Base-by-base conservation (phyloP, 2,888 invertebrate genomes). In the Volucella inflata region DNA sequence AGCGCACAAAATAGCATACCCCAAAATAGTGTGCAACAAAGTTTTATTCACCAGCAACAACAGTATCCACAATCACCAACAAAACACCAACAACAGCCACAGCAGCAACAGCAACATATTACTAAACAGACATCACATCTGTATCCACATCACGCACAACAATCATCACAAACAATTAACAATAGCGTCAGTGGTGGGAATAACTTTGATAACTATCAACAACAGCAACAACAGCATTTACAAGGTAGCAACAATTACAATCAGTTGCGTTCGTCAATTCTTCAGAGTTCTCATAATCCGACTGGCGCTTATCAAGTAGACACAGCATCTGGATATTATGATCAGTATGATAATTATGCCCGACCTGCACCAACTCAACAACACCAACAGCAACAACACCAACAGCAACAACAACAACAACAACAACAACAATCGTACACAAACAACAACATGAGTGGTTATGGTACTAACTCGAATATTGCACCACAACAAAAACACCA, bases 111-210 rank as follows among this genome's bases (percentile, higher is more conserved):
- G 64, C 90, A 89, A 87, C 89, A 90, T 85, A 88, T 89, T 87
- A 89, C 90, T 88, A 91, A 91, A 89, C 91, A 91, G 89, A 89
- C 90, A 89, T 91, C 91, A 90, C 91, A 91, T 90, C 91, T 91
- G 88, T 91, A 91, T 90, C 91, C 91, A 64, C 88, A 87, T 87
- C 88, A 78, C 71, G 85, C 87, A 78, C 89, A 88, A 68, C 89
- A 89, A 71, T 85, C 80, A 74, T 89, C 83, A 70, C 76, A 79
- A 48, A 46, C 68, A 72, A 44, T 72, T 16, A 87, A 60, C 84
- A 88, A 46, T 90, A 88, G 14, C 78, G 87, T 72, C 87, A 87
- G 42, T 78, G 87, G 67, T 88, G 89, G 16, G 87, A 89, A 50
- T 90, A 74, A 51, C 80, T 72, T 68, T n/a, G 75, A 85, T 14